Evolutionary conservation across 1,140 invertebrate species (phyloP), one percentile per base, ranked within the genome.

Genomic region (Bombus huntii): DNA sequence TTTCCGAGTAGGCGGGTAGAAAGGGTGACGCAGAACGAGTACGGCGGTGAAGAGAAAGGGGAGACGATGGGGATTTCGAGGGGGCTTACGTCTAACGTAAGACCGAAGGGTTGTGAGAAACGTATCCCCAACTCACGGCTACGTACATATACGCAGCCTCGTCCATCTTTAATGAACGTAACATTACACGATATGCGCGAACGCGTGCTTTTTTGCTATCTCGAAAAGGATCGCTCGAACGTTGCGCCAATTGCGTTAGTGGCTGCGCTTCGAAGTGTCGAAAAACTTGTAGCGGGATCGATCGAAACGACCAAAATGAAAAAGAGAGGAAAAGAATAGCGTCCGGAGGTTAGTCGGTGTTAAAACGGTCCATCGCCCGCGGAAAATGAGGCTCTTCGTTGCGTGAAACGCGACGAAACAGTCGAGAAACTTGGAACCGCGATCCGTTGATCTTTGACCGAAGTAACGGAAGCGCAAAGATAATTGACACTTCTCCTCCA

Each of bases 51-150:
- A 31, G 73, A 84, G 80, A 53, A 74, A 76, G 76, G 77, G 34
- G 74, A 81, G 82, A 77, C 85, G 34, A 22, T 34, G 31, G 47
- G 65, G 57, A 47, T 90, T 91, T 90, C 85, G 81, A 88, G 89
- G 87, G 88, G 89, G 89, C 81, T 92, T 85, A 87, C 85, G 85
- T 94, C 93, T 93, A 93, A 85, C 83, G 78, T 81, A 81, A 94
- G 93, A 93, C 93, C 91, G 88, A 93, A 93, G 93, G 93, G 93
- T 93, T 92, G 92, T 74, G 71, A 80, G 89, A 89, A 87, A 88
- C 62, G 68, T 81, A 76, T 68, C 82, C 89, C 86, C 71, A 65
- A 39, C 85, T 78, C 44, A 72, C 70, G 79, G 62, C n/a, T n/a
- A 72, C 70, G 74, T 65, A 80, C 72, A 59, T 28, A 28, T 59